These are phyloP conservation scores for Drosophila ochracea DNA, from an alignment of 2,888 invertebrate genomes.

Conservation along the genomic window DNA sequence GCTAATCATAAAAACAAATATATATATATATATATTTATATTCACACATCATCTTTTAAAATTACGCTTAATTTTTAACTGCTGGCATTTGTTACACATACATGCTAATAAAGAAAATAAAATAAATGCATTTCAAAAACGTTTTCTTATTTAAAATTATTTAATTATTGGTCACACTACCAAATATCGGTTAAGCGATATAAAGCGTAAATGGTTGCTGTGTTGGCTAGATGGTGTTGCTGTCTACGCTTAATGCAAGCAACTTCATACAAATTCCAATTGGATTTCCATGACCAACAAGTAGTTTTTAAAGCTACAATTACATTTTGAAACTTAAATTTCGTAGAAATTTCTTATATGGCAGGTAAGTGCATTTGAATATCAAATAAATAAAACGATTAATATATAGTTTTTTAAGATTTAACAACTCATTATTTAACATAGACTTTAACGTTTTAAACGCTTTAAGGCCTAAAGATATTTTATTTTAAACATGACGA, in stretches of 20 bases:
- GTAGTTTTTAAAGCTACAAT: neutral
- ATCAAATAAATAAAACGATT: neutral
- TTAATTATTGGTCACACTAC: conserved; percentile 24
- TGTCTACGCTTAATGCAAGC: conserved; percentile 1
- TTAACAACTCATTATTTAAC: neutral
- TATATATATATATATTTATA: neutral
- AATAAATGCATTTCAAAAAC: conserved; percentile 8
- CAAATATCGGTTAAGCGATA: conserved; percentile 1
- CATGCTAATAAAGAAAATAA: conserved; percentile 19
- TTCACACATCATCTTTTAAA: conserved; percentile 14
- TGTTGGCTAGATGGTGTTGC: conserved; percentile 13
- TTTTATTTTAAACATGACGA: neutral
- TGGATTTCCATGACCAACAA: neutral
- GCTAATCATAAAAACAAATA: conserved; percentile 4
- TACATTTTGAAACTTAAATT: neutral
- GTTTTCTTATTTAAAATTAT: conserved; percentile 3
- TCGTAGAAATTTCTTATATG: neutral
- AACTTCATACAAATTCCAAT: neutral
- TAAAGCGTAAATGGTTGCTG: conserved; percentile 4
- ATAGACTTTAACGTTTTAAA: neutral
- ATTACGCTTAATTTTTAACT: conserved; percentile 17
- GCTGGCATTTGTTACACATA: conserved; percentile 28
- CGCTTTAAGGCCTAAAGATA: neutral
- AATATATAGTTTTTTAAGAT: neutral
- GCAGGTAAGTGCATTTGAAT: neutral